phyloP scores from a whole-genome alignment of 2,113 vertebrate genomes.

The Poeciliopsis retropinna region DNA sequence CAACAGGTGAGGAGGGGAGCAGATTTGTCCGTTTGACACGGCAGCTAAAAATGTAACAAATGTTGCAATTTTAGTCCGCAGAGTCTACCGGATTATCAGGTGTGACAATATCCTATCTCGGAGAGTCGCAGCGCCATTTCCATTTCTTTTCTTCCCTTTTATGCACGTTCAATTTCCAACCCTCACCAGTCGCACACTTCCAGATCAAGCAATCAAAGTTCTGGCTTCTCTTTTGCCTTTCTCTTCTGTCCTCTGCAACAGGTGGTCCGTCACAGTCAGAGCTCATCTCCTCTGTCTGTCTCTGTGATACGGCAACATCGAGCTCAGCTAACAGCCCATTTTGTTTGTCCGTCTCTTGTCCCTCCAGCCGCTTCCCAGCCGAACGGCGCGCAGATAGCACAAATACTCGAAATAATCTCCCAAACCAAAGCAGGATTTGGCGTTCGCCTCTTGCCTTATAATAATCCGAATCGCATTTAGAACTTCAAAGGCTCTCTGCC shows the following conservation, averaged over 20 bases:
- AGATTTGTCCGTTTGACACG: too few species aligned
- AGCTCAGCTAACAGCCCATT: slow-evolving; percentile 41
- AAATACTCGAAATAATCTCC: slow-evolving; percentile 46
- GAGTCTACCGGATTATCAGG: too few species aligned
- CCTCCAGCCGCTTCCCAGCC: slow-evolving; percentile 7
- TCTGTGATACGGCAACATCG: slow-evolving; percentile 32
- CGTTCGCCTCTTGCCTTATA: slow-evolving; percentile 26
- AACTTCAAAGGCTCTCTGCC: slow-evolving; percentile 51
- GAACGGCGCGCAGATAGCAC: slow-evolving; percentile 34
- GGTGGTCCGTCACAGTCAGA: slow-evolving; percentile 7
- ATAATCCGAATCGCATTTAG: slow-evolving; percentile 59
- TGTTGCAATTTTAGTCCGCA: too few species aligned
- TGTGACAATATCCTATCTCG: not conserved
- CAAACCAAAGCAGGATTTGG: slow-evolving; percentile 50
- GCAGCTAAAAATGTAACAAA: too few species aligned
- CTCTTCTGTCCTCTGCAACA: not conserved
- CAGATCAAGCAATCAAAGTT: not conserved
- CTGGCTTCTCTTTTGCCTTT: slow-evolving; percentile 8
- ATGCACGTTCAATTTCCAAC: not conserved
- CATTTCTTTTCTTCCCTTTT: slow-evolving; percentile 38
- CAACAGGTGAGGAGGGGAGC: too few species aligned
- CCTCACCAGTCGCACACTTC: not conserved
- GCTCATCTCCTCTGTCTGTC: slow-evolving; percentile 1
- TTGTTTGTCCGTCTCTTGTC: slow-evolving; percentile 21
- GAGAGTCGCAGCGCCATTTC: not conserved